Conservation (phyloP, 2,888 invertebrate genomes). For the Resseliella maxima region DNA sequence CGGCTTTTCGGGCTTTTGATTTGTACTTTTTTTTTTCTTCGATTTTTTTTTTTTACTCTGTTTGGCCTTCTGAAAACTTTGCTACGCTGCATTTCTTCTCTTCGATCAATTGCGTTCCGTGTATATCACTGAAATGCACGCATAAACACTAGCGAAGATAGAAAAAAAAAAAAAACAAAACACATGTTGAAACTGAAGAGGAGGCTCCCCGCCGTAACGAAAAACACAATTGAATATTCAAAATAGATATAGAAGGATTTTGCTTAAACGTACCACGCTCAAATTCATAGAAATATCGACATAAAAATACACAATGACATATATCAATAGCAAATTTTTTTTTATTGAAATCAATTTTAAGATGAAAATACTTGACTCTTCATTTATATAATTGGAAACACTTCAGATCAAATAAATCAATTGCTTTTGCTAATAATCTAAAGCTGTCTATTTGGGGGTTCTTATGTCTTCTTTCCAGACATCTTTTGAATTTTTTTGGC, state of each 20-base stretch:
- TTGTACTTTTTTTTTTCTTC: not conserved
- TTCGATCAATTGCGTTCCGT: slow-evolving; percentile 23
- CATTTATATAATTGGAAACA: not conserved
- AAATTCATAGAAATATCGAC: slow-evolving; percentile 1
- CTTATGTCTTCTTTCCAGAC: too few species aligned
- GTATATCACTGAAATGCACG: not conserved
- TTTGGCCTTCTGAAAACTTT: not conserved
- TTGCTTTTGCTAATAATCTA: not conserved
- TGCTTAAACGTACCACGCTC: not conserved
- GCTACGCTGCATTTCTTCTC: not conserved
- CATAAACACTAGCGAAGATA: not conserved
- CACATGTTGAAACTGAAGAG: not conserved
- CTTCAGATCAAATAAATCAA: not conserved
- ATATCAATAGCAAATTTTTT: not conserved
- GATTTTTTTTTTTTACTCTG: not conserved
- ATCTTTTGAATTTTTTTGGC: too few species aligned
- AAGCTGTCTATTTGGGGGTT: not conserved
- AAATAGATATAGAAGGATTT: not conserved
- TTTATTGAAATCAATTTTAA: not conserved
- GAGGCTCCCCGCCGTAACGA: slow-evolving; percentile 9
- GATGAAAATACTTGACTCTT: not conserved
- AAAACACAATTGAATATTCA: slow-evolving; percentile 41
- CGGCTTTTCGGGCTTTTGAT: not conserved
- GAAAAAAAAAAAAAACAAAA: not conserved
- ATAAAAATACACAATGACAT: not conserved